phyloP scores from a whole-genome alignment of 1,140 invertebrate species.

The Procambarus clarkii region DNA sequence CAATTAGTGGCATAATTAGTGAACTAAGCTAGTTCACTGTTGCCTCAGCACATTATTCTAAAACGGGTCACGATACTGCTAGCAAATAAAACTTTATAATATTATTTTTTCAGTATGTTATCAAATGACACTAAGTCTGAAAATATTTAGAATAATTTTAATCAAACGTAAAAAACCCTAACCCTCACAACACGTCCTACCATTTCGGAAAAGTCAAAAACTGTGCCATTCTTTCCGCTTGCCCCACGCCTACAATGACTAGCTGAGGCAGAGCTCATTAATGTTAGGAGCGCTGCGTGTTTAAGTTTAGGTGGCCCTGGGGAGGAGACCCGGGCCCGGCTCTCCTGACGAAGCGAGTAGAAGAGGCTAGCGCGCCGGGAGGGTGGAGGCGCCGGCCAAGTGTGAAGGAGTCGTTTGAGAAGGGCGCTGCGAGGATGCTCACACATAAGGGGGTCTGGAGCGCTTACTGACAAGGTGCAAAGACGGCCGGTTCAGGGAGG shows the following conservation, averaged over 20 bases:
- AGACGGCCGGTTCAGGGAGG: neutral
- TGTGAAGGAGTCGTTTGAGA: constrained; percentile 3
- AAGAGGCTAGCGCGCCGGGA: neutral
- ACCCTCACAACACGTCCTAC: too few species aligned
- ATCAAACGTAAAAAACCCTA: too few species aligned
- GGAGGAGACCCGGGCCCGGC: neutral
- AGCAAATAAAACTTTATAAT: too few species aligned
- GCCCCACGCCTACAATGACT: neutral
- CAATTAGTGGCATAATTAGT: too few species aligned
- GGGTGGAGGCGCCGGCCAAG: neutral
- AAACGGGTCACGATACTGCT: too few species aligned
- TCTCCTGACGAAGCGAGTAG: neutral
- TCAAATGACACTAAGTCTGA: too few species aligned
- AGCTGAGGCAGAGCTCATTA: constrained; percentile 6
- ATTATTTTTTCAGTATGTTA: too few species aligned
- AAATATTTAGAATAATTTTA: too few species aligned
- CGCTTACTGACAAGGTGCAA: constrained; percentile 24
- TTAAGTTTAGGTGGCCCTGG: neutral
- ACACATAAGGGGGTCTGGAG: constrained; percentile 8
- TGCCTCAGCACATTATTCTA: too few species aligned
- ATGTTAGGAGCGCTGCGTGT: neutral
- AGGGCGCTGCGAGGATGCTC: neutral
- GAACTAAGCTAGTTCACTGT: too few species aligned
- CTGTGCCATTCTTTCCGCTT: too few species aligned
- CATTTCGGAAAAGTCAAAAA: too few species aligned